Evolutionary conservation across 2,113 vertebrate genomes (phyloP).

Genomic region (Neotoma lepida): DNA sequence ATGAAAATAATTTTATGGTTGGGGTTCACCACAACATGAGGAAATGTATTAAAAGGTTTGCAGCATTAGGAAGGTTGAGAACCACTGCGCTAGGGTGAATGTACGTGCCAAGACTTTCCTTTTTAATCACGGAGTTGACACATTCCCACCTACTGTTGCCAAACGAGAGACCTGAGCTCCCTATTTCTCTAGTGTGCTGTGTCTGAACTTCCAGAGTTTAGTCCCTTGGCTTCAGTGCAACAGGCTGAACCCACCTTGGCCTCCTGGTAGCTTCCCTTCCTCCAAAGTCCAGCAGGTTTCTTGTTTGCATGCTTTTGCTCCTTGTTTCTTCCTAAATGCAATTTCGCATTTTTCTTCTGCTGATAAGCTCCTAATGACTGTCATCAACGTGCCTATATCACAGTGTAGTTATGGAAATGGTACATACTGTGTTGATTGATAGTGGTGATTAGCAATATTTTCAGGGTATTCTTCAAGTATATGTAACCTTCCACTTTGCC

Average conservation of each 20-base stretch:
- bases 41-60: too few relatives aligned
- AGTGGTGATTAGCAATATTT: not conserved
- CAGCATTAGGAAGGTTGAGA: too few relatives aligned
- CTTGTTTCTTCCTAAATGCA: not conserved
- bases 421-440: too few relatives aligned
- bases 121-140: not conserved
- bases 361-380: not conserved
- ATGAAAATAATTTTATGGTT: too few relatives aligned
- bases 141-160: rapidly evolving
- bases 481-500: too few relatives aligned
- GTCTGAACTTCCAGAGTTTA: rapidly evolving
- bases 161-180: too few relatives aligned
- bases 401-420: not conserved
- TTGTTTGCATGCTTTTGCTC: not conserved
- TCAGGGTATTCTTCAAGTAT: not conserved
- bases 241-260: not conserved
- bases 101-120: too few relatives aligned
- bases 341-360: not conserved
- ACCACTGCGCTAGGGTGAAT: too few relatives aligned
- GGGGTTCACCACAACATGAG: too few relatives aligned
- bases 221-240: not conserved
- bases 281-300: too few relatives aligned
- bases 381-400: not conserved
- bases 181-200: not conserved
- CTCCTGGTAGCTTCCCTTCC: not conserved